Conservation (phyloP, 2,888 invertebrate genomes). For the Melieria omissa region DNA sequence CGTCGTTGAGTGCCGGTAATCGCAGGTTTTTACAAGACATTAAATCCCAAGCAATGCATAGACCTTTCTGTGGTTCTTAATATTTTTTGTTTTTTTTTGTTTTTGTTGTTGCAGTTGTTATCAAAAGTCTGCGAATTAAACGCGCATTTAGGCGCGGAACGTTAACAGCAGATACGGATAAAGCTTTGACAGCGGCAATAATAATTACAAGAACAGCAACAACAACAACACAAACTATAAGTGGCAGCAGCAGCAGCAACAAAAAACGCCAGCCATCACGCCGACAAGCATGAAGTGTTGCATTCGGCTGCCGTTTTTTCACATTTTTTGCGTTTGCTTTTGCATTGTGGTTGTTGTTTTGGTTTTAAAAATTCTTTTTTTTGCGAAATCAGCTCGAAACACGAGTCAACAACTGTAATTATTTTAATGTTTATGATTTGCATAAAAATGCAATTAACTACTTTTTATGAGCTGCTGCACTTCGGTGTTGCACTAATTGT, state of each 20-base stretch:
- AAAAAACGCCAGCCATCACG: not conserved
- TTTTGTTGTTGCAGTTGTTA: conserved; percentile 22
- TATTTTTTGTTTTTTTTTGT: not conserved
- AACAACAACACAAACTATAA: conserved; percentile 6
- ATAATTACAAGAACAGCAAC: conserved; percentile 3
- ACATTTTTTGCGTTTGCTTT: not conserved
- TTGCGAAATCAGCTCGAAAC: conserved; percentile 40
- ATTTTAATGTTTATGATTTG: conserved; percentile 48
- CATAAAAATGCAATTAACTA: conserved; percentile 52
- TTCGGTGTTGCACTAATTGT: conserved; percentile 37
- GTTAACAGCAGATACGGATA: not conserved
- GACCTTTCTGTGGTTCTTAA: not conserved
- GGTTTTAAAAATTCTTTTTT: conserved; percentile 11
- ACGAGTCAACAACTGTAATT: conserved; percentile 49
- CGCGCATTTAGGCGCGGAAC: conserved; percentile 25
- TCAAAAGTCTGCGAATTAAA: conserved; percentile 37
- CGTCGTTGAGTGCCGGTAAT: conserved; percentile 21
- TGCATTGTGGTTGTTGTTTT: not conserved
- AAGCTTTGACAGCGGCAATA: conserved; percentile 13
- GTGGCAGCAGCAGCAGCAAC: conserved; percentile 12
- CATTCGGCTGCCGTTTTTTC: not conserved
- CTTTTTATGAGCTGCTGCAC: conserved; percentile 49
- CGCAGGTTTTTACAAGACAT: conserved; percentile 35
- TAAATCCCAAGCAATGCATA: conserved; percentile 25
- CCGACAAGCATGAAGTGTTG: too few species aligned